A percentile compares a stretch with the other conserved stretches of the same genome.
phyloP scores from a whole-genome alignment of 2,113 vertebrate genomes.

The Meles meles region DNA sequence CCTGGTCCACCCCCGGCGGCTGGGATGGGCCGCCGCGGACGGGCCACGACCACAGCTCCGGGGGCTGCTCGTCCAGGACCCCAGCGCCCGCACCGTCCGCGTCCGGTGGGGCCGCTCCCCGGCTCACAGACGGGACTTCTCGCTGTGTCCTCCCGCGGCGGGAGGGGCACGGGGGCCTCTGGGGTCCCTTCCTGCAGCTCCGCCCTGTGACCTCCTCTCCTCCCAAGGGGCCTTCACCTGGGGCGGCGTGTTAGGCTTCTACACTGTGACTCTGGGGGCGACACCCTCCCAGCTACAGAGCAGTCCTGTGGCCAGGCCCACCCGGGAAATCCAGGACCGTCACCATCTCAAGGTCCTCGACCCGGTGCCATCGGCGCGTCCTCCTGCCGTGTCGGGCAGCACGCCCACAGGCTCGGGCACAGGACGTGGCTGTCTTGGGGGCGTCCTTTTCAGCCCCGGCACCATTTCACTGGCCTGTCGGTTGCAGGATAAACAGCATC shows the following conservation, averaged over 20 bases:
- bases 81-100: fast-evolving
- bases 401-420: too few species aligned
- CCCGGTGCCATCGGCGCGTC: background rate
- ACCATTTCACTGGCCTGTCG: fast-evolving
- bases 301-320: background rate
- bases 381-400: background rate
- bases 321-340: fast-evolving
- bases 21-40: fast-evolving
- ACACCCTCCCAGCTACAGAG: background rate
- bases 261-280: too few species aligned
- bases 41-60: background rate
- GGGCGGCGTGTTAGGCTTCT: background rate
- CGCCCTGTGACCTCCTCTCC: fast-evolving
- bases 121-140: background rate
- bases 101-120: background rate
- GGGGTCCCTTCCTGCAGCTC: background rate
- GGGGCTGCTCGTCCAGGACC: background rate
- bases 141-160: fast-evolving
- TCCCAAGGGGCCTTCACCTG: background rate
- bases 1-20: background rate
- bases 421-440: background rate
- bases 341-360: background rate
- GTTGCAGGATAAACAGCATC: too few species aligned
- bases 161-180: background rate
- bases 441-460: too few species aligned